Percentiles rank a stretch among this genome's conserved stretches.
phyloP scores from a whole-genome alignment of 2,797 vertebrate genomes.

The Coregonus ussuriensis region DNA sequence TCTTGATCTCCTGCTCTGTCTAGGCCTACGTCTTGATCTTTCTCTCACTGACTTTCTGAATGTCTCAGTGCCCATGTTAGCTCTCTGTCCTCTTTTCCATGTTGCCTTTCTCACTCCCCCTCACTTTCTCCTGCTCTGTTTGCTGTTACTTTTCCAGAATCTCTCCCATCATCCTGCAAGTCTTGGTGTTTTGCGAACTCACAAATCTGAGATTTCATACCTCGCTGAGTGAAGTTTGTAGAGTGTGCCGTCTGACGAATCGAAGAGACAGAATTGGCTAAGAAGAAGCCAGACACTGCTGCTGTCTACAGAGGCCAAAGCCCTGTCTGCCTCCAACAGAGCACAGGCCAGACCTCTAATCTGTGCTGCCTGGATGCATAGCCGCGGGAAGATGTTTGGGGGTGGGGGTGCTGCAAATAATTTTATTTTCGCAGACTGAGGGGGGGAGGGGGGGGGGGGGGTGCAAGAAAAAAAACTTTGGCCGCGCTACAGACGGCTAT shows the following conservation, averaged over 20 bases:
- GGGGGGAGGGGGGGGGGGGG: too few species aligned
- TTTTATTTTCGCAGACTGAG: too few species aligned
- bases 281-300: background rate
- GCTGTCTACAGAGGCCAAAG: constrained; percentile 2
- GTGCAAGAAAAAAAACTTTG: too few species aligned
- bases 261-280: background rate
- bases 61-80: background rate
- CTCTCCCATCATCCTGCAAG: constrained; percentile 11
- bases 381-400: too few species aligned
- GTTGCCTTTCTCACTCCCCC: background rate
- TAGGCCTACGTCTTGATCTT: background rate
- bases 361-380: constrained; percentile 12
- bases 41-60: background rate
- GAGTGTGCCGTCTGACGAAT: background rate
- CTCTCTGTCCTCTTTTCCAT: constrained; percentile 1
- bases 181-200: background rate
- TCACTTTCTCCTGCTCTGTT: constrained; percentile 4
- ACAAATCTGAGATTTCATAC: background rate
- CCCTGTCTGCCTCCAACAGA: background rate
- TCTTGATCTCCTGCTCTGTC: constrained; percentile 3
- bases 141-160: constrained; percentile 20
- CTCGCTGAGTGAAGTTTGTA: background rate
- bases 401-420: too few species aligned
- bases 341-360: constrained; percentile 21
- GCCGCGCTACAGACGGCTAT: too few species aligned